Evolutionary conservation across 2,888 invertebrate species (phyloP), one percentile per base, ranked within the genome.

Genomic region (Brachyptera putata): DNA sequence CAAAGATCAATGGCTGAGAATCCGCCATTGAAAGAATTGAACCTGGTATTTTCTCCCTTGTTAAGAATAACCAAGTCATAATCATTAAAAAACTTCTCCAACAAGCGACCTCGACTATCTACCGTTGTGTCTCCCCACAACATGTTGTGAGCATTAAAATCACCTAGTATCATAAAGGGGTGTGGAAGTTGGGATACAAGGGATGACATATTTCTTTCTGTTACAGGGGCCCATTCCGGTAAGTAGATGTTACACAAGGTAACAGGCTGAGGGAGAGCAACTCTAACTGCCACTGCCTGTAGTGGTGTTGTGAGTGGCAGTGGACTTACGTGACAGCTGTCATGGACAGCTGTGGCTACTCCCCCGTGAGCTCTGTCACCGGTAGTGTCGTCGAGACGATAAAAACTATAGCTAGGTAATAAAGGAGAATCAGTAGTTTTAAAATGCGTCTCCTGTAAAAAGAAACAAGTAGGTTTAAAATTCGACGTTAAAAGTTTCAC

Each of bases 141-240:
- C 22, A 48, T 7, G 55, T 49, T 58, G 46, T 57, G 63, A 30
- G 60, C 60, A 55, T 62, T 62, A 36, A 62, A 60, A 36, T 62
- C 59, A 3, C 62, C 59, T 18, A 60, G 13, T 3, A 62, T 22
- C 13, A 62, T 41, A 37, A 60, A 60, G 13, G 62, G 62, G n/a
- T n/a, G 11, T 11, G 59, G 61, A 5, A 61, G 39, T 55, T 61
- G 59, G 11, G 16, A 18, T 18, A 43, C 43, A 4, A 43, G 43
- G 21, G 14, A 9, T 9, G 18, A 9, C 2, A 43, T 21, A 21
- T 43, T 18, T 16, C 18, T 16, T 16, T 14, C 9, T 18, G 14
- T 18, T 9, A 43, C 43, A 2, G 21, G 14, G 9, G 3, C 43
- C 21, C 18, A 43, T 21, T 14, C 18, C 16, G 43, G 43, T 18